Evolutionary conservation across 2,797 vertebrate species (phyloP).

Genomic region (Peromyscus aztecus): DNA sequence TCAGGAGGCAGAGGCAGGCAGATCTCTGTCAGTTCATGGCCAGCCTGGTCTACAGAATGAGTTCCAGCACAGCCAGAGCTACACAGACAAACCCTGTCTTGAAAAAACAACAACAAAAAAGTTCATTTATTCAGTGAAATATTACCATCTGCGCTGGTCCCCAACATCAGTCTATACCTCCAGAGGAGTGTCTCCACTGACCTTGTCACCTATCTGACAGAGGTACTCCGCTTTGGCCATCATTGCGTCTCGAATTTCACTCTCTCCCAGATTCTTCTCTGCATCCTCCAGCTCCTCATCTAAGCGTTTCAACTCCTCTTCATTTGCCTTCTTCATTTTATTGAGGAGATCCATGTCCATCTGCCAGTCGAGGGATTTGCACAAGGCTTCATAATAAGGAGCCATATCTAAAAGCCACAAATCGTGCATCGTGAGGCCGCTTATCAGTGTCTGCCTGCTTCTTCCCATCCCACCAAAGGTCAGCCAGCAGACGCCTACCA

Average conservation of each 20-base stretch:
- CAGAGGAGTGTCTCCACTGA: constrained; percentile 74
- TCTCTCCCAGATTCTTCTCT: constrained; percentile 97
- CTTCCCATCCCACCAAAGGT: neutral
- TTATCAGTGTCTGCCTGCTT: neutral
- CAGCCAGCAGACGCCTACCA: neutral
- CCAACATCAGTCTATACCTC: constrained; percentile 72
- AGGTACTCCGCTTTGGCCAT: constrained; percentile 99
- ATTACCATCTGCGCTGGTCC: neutral
- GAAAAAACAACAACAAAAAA: neutral
- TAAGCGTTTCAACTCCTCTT: constrained; percentile 95
- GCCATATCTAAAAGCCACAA: constrained; percentile 93
- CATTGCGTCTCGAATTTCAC: constrained; percentile 98
- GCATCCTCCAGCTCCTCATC: constrained; percentile 96
- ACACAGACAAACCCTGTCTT: neutral
- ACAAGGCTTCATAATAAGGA: constrained; percentile 96
- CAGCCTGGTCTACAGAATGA: neutral
- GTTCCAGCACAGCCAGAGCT: neutral
- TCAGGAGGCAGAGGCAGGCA: neutral
- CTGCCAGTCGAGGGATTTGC: constrained; percentile 97
- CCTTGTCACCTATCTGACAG: constrained; percentile 98
- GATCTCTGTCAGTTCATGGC: neutral
- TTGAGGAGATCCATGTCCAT: constrained; percentile 92
- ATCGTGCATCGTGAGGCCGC: neutral
- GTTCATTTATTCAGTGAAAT: neutral
- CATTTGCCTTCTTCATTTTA: constrained; percentile 98